Base-by-base conservation (phyloP, 2,797 vertebrate species). In the Diplodus puntazzo region DNA sequence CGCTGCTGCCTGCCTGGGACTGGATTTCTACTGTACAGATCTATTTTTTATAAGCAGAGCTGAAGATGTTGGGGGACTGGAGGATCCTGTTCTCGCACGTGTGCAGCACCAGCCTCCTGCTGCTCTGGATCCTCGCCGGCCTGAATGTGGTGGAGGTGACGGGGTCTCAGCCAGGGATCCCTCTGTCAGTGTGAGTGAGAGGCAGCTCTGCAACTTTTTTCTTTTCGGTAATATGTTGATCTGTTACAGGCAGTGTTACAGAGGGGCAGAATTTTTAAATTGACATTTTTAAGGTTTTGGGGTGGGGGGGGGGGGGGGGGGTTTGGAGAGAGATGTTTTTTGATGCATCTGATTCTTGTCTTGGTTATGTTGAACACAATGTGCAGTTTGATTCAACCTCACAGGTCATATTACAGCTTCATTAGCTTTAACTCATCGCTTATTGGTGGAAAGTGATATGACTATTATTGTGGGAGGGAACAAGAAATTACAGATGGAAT, bases 161-260 rank as follows among this genome's bases (percentile, higher is more conserved):
- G 89, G 96, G 94, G 87, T 96, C 97, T 86, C 97, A 98, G 94
- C 97, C 96, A 95, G 97, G 97, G 91, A 99, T 99, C 88, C 98
- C 98, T 85, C 95, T 98, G 84, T 97, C 97, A 66, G 98, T 98
- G 98, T 99, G 96, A 99, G 98, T 99, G 92, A 85, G 59, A 68
- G 27, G 73, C 82, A 27, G 63, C 77, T 78, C 53, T 72, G 27
- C 52, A 88, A 89, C 83, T 92, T 92, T 85, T 78, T 43, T 54
- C 54, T 75, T 42, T 53, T n/a, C 2, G 49, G 1, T n/a, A 0
- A 76, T 12, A 30, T 63, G 30, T 54, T 27, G 46, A 49, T 45
- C 4, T 30, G 6, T 67, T 4, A 27, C 23, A 46, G 8, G 11
- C 16, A 39, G 16, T 14, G 4, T 34, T 16, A 17, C 1, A 49